Evolutionary conservation across 2,113 vertebrate species (phyloP).

Genomic region (Psittacus erithacus): DNA sequence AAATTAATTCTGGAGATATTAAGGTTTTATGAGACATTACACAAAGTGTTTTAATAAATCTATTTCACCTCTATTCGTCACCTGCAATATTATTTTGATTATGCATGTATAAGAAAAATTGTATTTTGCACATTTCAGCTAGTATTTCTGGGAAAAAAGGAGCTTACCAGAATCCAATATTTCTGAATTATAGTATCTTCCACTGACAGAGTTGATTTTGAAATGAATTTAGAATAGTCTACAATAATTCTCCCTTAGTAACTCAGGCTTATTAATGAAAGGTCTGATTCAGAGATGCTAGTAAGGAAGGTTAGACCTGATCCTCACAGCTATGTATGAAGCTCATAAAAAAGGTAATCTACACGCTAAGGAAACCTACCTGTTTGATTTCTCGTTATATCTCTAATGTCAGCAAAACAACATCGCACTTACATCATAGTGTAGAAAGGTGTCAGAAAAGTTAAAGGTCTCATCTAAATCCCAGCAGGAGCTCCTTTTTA

Average conservation of each 20-base stretch:
- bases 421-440: neutral
- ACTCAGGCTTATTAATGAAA: neutral
- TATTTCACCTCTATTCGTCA: neutral
- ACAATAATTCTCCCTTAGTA: neutral
- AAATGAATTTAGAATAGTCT: conserved; percentile 8
- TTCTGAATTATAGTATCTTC: conserved; percentile 17
- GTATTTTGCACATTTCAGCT: neutral
- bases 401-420: neutral
- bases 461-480: neutral
- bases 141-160: neutral
- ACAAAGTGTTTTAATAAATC: conserved; percentile 13
- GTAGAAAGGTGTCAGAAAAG: neutral
- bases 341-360: neutral
- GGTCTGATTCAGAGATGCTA: neutral
- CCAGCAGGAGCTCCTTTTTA: neutral
- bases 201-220: neutral
- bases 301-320: neutral
- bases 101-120: neutral
- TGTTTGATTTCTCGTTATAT: neutral
- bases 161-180: conserved; percentile 20
- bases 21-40: neutral
- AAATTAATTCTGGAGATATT: conserved; percentile 2
- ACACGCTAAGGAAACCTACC: neutral
- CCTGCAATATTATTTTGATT: conserved; percentile 7
- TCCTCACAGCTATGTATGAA: neutral